Conservation (phyloP, 2,888 invertebrate species). For the Parnassius mnemosyne region DNA sequence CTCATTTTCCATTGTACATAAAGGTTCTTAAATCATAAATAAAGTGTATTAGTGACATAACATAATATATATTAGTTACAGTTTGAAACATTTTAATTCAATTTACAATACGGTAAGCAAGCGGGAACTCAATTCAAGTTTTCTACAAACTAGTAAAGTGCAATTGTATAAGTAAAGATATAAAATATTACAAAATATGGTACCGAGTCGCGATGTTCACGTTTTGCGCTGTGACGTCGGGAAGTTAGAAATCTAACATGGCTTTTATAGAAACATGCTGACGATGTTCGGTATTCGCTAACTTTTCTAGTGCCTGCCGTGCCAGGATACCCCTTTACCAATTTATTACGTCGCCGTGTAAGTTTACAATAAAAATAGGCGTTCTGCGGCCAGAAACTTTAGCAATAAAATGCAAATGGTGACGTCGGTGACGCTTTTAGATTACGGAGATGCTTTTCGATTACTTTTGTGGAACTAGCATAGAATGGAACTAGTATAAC, state of each 20-base stretch:
- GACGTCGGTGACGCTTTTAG: constrained; percentile 58
- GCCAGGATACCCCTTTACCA: constrained; percentile 66
- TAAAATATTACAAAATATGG: constrained; percentile 19
- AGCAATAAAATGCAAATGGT: constrained; percentile 79
- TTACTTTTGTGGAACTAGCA: constrained; percentile 25
- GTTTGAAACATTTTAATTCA: not conserved
- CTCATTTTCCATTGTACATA: too few species aligned
- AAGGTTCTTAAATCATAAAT: too few species aligned
- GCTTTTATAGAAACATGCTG: constrained; percentile 3
- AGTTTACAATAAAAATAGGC: constrained; percentile 78
- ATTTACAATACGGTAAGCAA: not conserved
- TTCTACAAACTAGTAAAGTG: constrained; percentile 17
- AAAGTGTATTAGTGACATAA: too few species aligned
- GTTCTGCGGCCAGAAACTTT: constrained; percentile 71
- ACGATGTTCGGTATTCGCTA: constrained; percentile 28
- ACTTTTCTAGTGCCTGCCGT: constrained; percentile 59
- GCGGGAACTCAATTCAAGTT: constrained; percentile 23
- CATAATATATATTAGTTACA: too few species aligned
- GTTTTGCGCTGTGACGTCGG: constrained; percentile 10
- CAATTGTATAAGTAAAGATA: constrained; percentile 12
- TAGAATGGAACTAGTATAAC: not conserved
- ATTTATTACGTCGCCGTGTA: constrained; percentile 74
- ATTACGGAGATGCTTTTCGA: constrained; percentile 35
- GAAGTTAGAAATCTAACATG: constrained; percentile 20
- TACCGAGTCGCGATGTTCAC: constrained; percentile 11